A percentile compares a stretch with the other conserved stretches of the same genome.
phyloP scores from a whole-genome alignment of 1,140 invertebrate species.

The Physella acuta region DNA sequence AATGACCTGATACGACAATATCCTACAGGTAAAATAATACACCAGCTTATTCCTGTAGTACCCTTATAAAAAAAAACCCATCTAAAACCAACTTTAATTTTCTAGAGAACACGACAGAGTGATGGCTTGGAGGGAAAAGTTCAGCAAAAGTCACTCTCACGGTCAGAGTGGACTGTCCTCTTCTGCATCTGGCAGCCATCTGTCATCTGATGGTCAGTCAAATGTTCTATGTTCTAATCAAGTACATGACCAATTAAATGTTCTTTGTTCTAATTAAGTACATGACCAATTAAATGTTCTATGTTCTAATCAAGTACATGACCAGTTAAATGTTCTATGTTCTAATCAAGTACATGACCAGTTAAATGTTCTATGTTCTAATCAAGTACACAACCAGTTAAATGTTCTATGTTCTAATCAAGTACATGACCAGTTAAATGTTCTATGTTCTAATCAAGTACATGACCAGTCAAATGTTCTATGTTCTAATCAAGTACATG shows the following conservation, averaged over 20 bases:
- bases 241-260: not conserved
- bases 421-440: too few relatives aligned
- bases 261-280: not conserved
- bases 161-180: constrained; percentile 10
- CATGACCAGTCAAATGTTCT: too few relatives aligned
- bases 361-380: not conserved
- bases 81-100: not conserved
- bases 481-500: too few relatives aligned
- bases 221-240: not conserved
- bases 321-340: not conserved
- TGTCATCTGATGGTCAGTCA: constrained; percentile 9
- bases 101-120: not conserved
- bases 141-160: not conserved
- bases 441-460: too few relatives aligned
- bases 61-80: not conserved
- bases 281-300: not conserved
- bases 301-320: not conserved
- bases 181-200: constrained; percentile 11
- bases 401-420: too few relatives aligned
- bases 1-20: not conserved
- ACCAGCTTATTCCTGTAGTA: not conserved
- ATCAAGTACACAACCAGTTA: too few relatives aligned
- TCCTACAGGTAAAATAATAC: not conserved
- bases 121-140: constrained; percentile 10
- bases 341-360: not conserved